Conservation (phyloP, 2,888 invertebrate species). For the Acleris laterana region DNA sequence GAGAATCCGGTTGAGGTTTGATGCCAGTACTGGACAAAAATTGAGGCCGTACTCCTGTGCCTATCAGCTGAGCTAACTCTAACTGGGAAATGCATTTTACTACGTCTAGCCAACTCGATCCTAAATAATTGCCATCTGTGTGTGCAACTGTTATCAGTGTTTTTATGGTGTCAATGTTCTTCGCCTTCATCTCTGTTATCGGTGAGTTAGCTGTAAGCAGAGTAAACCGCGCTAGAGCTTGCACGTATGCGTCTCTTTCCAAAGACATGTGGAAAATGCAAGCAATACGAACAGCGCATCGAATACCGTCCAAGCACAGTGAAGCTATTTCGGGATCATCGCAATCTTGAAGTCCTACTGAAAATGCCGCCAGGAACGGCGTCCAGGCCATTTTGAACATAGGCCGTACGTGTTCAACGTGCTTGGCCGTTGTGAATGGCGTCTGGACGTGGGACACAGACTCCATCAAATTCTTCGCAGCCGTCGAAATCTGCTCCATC, state of each 20-base stretch:
- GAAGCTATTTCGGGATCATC: constrained; percentile 98
- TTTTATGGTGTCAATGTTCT: constrained; percentile 99
- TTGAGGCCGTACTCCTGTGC: constrained; percentile 95
- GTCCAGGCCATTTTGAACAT: constrained; percentile 99
- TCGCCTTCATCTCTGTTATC: constrained; percentile 99
- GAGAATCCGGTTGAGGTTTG: constrained; percentile 86
- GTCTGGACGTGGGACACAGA: constrained; percentile 98
- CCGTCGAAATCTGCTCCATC: constrained; percentile 98
- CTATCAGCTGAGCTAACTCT: constrained; percentile 98
- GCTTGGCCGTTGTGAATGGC: constrained; percentile 98
- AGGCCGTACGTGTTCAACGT: constrained; percentile 98
- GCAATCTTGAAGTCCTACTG: constrained; percentile 98
- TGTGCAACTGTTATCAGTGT: constrained; percentile 99
- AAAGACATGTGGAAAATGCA: constrained; percentile 99
- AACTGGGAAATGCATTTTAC: constrained; percentile 99
- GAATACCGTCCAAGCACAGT: constrained; percentile 97
- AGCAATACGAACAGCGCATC: constrained; percentile 98
- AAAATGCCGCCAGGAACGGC: constrained; percentile 98
- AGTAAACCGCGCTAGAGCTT: constrained; percentile 98
- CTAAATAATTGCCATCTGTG: constrained; percentile 98
- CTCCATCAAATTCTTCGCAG: constrained; percentile 98
- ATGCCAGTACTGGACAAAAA: constrained; percentile 87
- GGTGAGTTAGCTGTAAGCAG: constrained; percentile 97
- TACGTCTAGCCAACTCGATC: constrained; percentile 98
- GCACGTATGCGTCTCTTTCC: constrained; percentile 98